Evolutionary conservation across 53 echinoderm and acorn worm genomes (phyloP).

Genomic region (Apostichopus leukothele): DNA sequence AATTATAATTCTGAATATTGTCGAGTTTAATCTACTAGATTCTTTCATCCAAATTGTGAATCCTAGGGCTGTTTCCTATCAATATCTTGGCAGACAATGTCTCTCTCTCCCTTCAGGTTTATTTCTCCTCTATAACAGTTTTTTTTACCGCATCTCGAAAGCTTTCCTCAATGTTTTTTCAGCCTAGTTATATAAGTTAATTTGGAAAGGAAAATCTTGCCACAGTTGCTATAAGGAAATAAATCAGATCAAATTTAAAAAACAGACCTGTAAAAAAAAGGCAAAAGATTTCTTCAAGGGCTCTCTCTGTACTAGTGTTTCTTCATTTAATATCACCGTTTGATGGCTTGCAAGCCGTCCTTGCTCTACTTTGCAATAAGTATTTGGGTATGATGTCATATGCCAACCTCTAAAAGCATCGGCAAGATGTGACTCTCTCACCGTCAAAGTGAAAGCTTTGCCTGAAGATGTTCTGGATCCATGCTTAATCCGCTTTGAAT

Average conservation of each 20-base stretch:
- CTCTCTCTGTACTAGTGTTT: neutral
- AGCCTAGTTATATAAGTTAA: constrained; percentile 6
- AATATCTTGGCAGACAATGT: neutral
- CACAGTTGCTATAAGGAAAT: neutral
- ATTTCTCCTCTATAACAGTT: neutral
- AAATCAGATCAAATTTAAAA: neutral
- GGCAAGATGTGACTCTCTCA: neutral
- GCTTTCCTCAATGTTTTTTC: neutral
- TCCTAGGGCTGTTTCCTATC: constrained; percentile 1
- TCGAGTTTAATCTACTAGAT: constrained; percentile 17
- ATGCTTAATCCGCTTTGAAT: too few relatives aligned
- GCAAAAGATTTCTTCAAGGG: neutral
- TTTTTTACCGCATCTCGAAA: neutral
- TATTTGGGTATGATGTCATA: neutral
- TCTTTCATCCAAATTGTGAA: neutral
- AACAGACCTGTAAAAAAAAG: neutral
- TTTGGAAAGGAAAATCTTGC: constrained; percentile 2
- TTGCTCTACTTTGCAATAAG: neutral
- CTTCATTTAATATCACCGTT: neutral
- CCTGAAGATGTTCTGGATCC: neutral
- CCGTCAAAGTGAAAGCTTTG: neutral
- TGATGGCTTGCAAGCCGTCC: neutral
- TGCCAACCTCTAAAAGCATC: neutral
- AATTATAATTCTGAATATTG: constrained; percentile 25
- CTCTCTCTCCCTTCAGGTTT: neutral